Evolutionary conservation across 2,797 vertebrate species (phyloP).

Genomic region (Schizopygopsis pylzovi): DNA sequence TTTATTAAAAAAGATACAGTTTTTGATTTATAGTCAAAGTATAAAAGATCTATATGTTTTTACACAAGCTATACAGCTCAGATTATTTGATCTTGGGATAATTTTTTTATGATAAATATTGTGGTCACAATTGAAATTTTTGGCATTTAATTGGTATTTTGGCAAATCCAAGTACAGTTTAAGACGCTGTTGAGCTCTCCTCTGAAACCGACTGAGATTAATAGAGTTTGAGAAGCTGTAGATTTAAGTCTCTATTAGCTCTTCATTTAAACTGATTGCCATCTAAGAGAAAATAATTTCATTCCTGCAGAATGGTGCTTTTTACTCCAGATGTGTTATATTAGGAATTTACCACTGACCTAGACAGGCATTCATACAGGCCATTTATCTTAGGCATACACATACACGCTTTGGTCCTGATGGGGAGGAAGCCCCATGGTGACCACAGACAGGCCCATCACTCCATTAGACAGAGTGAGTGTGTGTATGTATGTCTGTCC

Average conservation of each 20-base stretch:
- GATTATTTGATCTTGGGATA: not conserved
- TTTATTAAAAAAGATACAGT: not conserved
- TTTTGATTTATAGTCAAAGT: not conserved
- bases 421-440: conserved; percentile 33
- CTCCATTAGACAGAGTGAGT: conserved; percentile 31
- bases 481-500: conserved; percentile 33
- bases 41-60: not conserved
- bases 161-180: not conserved
- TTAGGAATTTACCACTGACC: conserved; percentile 31
- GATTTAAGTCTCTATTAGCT: not conserved
- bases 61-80: not conserved
- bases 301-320: not conserved
- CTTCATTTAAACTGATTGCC: not conserved
- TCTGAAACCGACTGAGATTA: not conserved
- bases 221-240: not conserved
- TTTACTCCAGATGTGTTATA: conserved; percentile 30
- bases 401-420: conserved; percentile 35
- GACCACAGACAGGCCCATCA: conserved; percentile 45
- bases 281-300: not conserved
- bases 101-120: not conserved
- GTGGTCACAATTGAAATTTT: not conserved
- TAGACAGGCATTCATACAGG: conserved; percentile 33
- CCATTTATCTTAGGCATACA: conserved; percentile 38
- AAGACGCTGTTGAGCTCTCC: not conserved
- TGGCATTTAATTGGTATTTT: not conserved